Evolutionary conservation across 2,888 invertebrate species (phyloP), one percentile per base, ranked within the genome.

Genomic region (Pachycephus smyrnensis): DNA sequence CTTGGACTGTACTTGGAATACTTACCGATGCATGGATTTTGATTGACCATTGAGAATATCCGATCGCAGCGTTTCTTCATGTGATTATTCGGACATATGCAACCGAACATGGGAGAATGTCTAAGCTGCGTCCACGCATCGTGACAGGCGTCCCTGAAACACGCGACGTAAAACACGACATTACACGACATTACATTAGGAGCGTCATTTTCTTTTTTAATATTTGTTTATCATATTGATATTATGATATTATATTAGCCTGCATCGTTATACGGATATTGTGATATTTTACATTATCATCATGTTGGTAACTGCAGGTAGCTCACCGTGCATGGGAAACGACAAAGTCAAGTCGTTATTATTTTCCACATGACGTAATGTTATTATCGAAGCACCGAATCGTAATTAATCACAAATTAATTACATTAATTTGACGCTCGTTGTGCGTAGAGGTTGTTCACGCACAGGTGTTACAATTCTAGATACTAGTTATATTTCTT

Each of bases 11-110:
- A 23, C 0, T 55, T 55, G 0, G 36, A 9, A 77, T 86, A 94
- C 97, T 97, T 94, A 97, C 97, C 97, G 92, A 97, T 96, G 93
- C 98, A 98, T 79, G 97, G 97, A 93, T 98, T 98, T 93, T 97
- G 96, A 94, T 98, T 97, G 89, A 98, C 96, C 91, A 96, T 95
- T 84, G 95, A 95, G 93, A 97, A 97, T 92, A 97, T 96, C 88
- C 96, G 94, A 92, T 97, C 97, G 92, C 97, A 98, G 86, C 96
- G 94, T 88, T 95, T 95, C 94, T 97, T 96, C 95, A 96, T 96
- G 92, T 96, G 96, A 87, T 96, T 97, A 92, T 96, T 97, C 84
- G 97, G 97, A 90, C 97, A 98, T 91, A 97, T 97, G 93, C 97
- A 98, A 76, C 97, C 98, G 92, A 97, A 98, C 94, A 98, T 96